Evolutionary conservation across 2,888 invertebrate genomes (phyloP), one percentile per base, ranked within the genome.

Genomic region (Perizoma flavofasciatum): DNA sequence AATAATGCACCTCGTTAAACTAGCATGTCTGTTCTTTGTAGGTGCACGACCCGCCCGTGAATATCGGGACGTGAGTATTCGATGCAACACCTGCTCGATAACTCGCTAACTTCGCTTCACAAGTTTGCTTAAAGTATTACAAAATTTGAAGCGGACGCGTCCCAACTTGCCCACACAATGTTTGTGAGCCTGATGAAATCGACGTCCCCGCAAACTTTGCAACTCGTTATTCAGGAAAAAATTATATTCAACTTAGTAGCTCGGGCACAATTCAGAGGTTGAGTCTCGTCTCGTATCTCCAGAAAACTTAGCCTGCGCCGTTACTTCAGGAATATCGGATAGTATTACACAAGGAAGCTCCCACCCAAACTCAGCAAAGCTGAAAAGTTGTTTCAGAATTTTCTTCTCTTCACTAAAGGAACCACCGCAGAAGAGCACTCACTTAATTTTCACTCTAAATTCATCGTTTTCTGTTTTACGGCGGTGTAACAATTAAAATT

Each of bases 101-200:
- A 81, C 78, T 79, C 74, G 71, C 80, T 77, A 86, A 88, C 85
- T 88, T 84, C 71, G 69, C 75, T 77, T 77, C 82, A 72, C 77
- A 83, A 88, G 86, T 88, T 89, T 89, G 78, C 82, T 81, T 84
- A 86, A 89, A 89, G 86, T 88, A 87, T 89, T 87, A 88, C 82
- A 79, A 86, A 87, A 86, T 86, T 86, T 81, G 77, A 81, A 83
- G 81, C 83, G 80, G 78, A 82, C 82, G 76, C 68, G 73, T 70
- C 75, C 73, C 73, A 77, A 81, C 74, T 82, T 79, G 71, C 75
- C 76, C 73, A 77, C 82, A 82, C 85, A 81, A 86, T 86, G 80
- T 87, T 86, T 83, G 85, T 74, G 79, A 81, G 79, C 78, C 78
- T 83, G 81, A 83, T 82, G 82, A 84, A 83, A 86, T 82, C 74